Base-by-base conservation (phyloP, 1,140 invertebrate genomes). In the Habropoda laboriosa region DNA sequence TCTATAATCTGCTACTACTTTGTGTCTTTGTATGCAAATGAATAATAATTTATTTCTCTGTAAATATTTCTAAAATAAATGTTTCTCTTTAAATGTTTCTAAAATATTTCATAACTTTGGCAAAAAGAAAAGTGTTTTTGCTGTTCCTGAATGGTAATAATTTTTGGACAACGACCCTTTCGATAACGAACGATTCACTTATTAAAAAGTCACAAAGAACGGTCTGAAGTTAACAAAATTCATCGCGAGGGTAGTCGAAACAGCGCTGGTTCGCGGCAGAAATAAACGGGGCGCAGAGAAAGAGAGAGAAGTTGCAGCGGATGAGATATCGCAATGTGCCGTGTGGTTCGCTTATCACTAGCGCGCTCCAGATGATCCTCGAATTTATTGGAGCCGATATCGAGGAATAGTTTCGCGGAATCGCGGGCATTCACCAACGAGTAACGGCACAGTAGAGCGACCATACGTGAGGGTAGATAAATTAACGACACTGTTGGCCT, bases 361-460 rank as follows among this genome's bases (percentile, higher is more conserved):
- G 61, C 16, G 7, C 8, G 61, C 24, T 73, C 71, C 40, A 7
- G 16, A 30, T n/a, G 45, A 30, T 38, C 27, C 10, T 49, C 27
- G n/a, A 55, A 55, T 82, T 74, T 67, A 75, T 80, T 55, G 49
- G 45, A 10, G 47, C 51, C 35, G 58, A 81, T 66, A 64, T 51
- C 32, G 42, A 30, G 47, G 4, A 70, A 82, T 7, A 18, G 61
- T 42, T 27, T 8, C 38, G 24, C n/a, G 7, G 2, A 42, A 12
- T 21, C 3, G 18, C 27, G 16, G 5, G 16, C 27, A n/a, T 21
- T 32, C n/a, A 1, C n/a, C 8, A 24, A 40, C 49, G n/a, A 53
- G 18, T 38, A 53, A 70, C 49, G 38, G 27, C 18, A 35, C 27
- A 8, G 27, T n/a, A n/a, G 27, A 21, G 3, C n/a, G 4, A 24